Percentiles rank a stretch among this genome's conserved stretches.
Conservation (phyloP, 1,140 invertebrate genomes). For the Drosophila pseudoananassae region DNA sequence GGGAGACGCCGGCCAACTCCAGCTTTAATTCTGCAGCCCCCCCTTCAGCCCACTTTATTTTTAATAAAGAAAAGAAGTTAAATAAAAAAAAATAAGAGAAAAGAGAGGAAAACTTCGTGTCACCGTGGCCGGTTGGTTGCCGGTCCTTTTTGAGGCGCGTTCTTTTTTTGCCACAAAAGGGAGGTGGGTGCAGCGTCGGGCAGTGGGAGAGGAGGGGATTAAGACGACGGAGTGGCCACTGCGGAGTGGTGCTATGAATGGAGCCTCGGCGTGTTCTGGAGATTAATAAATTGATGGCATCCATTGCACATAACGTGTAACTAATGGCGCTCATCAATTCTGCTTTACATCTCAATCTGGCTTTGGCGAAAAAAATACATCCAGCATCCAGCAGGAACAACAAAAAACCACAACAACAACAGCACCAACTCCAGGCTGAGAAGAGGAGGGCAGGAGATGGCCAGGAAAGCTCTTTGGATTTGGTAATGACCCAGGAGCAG, state of each 20-base stretch:
- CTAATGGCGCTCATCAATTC: constrained; percentile 84
- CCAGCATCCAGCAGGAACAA: constrained; percentile 20
- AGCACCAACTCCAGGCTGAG: neutral
- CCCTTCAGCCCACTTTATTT: constrained; percentile 50
- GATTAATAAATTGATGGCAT: constrained; percentile 85
- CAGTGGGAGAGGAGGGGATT: constrained; percentile 47
- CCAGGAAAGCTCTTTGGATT: constrained; percentile 40
- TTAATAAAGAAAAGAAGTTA: constrained; percentile 44
- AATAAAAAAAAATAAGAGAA: constrained; percentile 25
- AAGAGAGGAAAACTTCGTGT: constrained; percentile 65
- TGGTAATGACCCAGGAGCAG: constrained; percentile 50
- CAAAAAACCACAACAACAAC: constrained; percentile 20
- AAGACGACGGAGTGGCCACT: constrained; percentile 70
- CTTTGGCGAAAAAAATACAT: constrained; percentile 63
- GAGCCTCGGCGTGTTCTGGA: constrained; percentile 83
- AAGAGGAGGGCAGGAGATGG: constrained; percentile 8
- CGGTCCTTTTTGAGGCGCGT: constrained; percentile 58
- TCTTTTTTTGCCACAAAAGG: constrained; percentile 40
- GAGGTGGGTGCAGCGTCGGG: neutral
- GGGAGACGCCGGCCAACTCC: constrained; percentile 58
- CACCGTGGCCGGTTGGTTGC: constrained; percentile 53
- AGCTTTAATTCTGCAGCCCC: constrained; percentile 27
- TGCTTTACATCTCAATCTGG: constrained; percentile 85
- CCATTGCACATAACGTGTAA: constrained; percentile 85
- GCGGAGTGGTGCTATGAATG: constrained; percentile 64